Evolutionary conservation across 2,888 invertebrate genomes (phyloP), one percentile per base, ranked within the genome.

Genomic region (Papilio demoleus): DNA sequence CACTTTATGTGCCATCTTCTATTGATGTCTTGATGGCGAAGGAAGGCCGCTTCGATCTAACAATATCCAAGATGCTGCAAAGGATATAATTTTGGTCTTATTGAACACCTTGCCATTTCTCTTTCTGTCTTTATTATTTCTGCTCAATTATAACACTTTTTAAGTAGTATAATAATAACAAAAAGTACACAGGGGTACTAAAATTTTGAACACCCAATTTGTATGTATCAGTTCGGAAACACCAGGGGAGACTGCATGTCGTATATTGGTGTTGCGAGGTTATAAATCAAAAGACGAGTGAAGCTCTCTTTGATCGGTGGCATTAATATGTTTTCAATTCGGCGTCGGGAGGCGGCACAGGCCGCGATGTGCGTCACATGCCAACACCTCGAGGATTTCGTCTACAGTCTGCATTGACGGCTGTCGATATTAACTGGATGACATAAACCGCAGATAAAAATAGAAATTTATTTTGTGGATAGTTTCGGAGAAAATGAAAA

Each of bases 251-350:
- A 71, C 71, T 65, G 71, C 64, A 67, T 72, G 72, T 70, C 64
- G 71, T 71, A 62, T 71, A 73, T 73, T 70, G 71, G 71, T 70
- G 65, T 68, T 66, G 73, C 63, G 66, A 65, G 12, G 68, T 72
- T 72, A 70, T 77, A 74, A 77, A 77, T 76, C 71, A 68, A 70
- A 73, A 71, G 75, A 77, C 77, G 80, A 81, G 83, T 81, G 86
- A 81, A 86, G 77, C 81, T 87, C 78, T 81, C 89, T 90, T 90
- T 89, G 90, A 92, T 91, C 90, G 82, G 85, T 73, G 82, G 84
- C 79, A 81, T 87, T 88, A 86, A 91, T 90, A 82, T 86, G 87
- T 87, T 88, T 88, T 86, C 84, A 79, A 89, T 89, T 85, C 84
- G 82, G 83, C 85, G 84, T 82, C 83, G 83, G 80, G 88, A 87